Percentiles rank a stretch among this genome's conserved stretches.
Conservation (phyloP, 1,140 invertebrate species). For the Acromyrmex charruanus region DNA sequence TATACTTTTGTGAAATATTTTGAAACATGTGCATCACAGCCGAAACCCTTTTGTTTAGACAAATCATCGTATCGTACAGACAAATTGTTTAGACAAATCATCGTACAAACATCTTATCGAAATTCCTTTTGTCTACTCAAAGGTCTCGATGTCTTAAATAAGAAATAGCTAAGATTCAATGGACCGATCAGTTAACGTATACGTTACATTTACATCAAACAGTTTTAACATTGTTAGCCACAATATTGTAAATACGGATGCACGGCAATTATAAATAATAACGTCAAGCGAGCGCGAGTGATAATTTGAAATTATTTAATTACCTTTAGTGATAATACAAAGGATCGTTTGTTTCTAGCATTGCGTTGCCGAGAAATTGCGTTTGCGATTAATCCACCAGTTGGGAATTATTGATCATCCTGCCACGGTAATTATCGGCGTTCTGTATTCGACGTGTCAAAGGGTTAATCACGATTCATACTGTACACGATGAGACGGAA, state of each 20-base stretch:
- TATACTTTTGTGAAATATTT: slow-evolving; percentile 1
- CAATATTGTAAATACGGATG: slow-evolving; percentile 42
- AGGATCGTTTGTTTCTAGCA: slow-evolving; percentile 46
- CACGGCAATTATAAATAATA: slow-evolving; percentile 48
- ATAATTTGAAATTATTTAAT: slow-evolving; percentile 63
- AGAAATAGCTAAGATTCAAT: slow-evolving; percentile 61
- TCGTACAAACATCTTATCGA: background rate
- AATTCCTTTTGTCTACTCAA: slow-evolving; percentile 58
- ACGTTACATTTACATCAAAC: slow-evolving; percentile 3
- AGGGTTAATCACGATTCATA: slow-evolving; percentile 58
- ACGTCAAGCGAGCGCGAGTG: slow-evolving; percentile 24
- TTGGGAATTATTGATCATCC: slow-evolving; percentile 64
- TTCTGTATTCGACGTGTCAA: slow-evolving; percentile 62
- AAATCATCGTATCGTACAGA: too few relatives aligned
- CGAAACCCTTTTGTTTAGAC: slow-evolving; percentile 24
- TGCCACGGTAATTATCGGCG: slow-evolving; percentile 62
- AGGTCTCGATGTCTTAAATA: slow-evolving; percentile 48
- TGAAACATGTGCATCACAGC: background rate
- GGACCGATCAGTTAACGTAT: slow-evolving; percentile 33
- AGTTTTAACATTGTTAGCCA: slow-evolving; percentile 35
- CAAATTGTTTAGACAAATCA: slow-evolving; percentile 37
- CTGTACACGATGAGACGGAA: slow-evolving; percentile 49
- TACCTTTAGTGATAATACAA: slow-evolving; percentile 51
- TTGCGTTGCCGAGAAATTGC: slow-evolving; percentile 49
- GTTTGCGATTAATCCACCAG: slow-evolving; percentile 56